These are phyloP conservation scores for Reticulitermes speratus DNA, from an alignment of 1,140 invertebrate genomes.

Conservation along the genomic window DNA sequence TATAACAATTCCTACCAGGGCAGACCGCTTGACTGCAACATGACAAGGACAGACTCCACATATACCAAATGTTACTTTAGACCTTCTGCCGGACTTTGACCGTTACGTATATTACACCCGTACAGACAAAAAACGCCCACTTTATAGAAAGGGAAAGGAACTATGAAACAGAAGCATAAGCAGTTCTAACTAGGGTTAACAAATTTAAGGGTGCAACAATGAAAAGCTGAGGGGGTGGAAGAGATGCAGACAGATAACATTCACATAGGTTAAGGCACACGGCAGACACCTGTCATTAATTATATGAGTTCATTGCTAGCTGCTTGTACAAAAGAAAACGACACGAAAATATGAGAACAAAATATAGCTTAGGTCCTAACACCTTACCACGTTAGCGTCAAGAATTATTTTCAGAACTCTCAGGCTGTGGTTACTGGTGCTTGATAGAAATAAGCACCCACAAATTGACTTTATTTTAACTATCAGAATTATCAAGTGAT, in stretches of 20 bases:
- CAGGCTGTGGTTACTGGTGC: too few species aligned
- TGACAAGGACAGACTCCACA: neutral
- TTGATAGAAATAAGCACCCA: too few species aligned
- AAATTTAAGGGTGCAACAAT: neutral
- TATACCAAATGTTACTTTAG: conserved; percentile 1
- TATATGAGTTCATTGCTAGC: neutral
- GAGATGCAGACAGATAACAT: conserved; percentile 14
- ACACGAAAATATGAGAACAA: neutral
- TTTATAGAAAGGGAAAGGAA: neutral
- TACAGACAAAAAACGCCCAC: neutral
- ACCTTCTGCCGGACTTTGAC: neutral
- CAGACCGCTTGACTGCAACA: neutral
- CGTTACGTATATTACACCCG: neutral
- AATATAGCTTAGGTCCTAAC: neutral
- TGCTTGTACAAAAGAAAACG: neutral
- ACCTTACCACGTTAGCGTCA: too few species aligned
- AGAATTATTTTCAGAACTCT: too few species aligned
- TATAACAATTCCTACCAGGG: neutral
- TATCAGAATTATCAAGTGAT: too few species aligned
- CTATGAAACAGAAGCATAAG: neutral
- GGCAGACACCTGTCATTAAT: neutral
- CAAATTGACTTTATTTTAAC: too few species aligned
- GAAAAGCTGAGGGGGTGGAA: conserved; percentile 1
- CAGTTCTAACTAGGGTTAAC: neutral
- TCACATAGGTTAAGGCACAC: neutral